phyloP scores from a whole-genome alignment of 1,140 invertebrate species.

The Drosophila punjabiensis region DNA sequence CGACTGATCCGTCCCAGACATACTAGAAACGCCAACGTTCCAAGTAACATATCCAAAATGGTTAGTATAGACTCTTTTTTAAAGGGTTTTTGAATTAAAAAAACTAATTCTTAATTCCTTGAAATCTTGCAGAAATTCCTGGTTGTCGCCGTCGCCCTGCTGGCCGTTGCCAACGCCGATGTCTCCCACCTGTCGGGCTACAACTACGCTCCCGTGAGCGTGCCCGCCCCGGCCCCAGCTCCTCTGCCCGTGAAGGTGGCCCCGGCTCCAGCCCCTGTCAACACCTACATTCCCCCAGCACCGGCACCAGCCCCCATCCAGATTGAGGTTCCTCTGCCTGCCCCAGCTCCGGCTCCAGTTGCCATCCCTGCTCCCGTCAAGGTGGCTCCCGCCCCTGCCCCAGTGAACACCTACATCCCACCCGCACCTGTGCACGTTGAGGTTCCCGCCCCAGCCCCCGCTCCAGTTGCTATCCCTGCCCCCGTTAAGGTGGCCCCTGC shows the following conservation, averaged over 20 bases:
- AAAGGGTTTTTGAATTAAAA: background rate
- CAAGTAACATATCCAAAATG: constrained; percentile 71
- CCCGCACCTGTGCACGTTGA: constrained; percentile 31
- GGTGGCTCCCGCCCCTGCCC: constrained; percentile 23
- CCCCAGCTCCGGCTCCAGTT: constrained; percentile 43
- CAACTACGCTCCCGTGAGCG: constrained; percentile 66
- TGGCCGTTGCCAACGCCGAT: constrained; percentile 79
- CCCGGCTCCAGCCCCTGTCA: constrained; percentile 55
- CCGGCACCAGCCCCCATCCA: constrained; percentile 34
- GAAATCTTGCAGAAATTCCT: constrained; percentile 66
- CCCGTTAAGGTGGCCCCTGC: constrained; percentile 50
- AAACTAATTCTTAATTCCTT: too few species aligned
- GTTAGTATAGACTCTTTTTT: constrained; percentile 32
- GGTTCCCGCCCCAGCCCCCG: constrained; percentile 13
- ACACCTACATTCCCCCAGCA: constrained; percentile 55
- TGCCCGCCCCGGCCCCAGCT: constrained; percentile 50
- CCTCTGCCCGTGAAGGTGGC: constrained; percentile 45
- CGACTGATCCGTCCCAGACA: constrained; percentile 15
- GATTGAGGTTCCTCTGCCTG: constrained; percentile 13
- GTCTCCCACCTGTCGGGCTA: constrained; percentile 79
- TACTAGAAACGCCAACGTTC: constrained; percentile 56
- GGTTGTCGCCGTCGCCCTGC: constrained; percentile 65
- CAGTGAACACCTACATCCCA: constrained; percentile 56
- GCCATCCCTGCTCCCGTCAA: constrained; percentile 18
- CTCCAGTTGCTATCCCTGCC: constrained; percentile 34